Base-by-base conservation (phyloP, 1,140 invertebrate species). In the Pygmarrhopalites habei region DNA sequence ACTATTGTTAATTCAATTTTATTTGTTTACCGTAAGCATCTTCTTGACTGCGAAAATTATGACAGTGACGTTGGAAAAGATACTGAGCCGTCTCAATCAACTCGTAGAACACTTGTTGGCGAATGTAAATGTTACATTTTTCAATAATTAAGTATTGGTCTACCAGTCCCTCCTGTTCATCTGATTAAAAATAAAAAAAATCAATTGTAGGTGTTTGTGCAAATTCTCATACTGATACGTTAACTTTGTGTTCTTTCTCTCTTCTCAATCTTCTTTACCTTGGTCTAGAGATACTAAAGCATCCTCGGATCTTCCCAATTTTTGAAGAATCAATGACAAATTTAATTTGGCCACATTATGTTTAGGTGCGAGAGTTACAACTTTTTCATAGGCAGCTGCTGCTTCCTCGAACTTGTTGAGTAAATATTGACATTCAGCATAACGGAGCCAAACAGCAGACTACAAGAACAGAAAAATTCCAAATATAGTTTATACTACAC, bases 381-480 rank as follows among this genome's bases (percentile, higher is more conserved):
- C 88, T 43, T 81, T 81, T 61, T 83, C 80, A 75, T 90, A 96
- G n/a, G 89, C 88, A 51, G 84, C 78, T 39, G 90, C 85, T 5
- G 92, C 89, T 73, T 86, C 84, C 60, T 87, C 82, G 14, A 83
- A 73, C 62, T 86, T 80, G 14, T 83, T 82, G 30, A 91, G 80
- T 51, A 82, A 82, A 26, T 82, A 81, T 64, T 92, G 81, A 76
- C 90, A 94, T 74, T 96, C 92, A 0, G 88, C 92, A 75, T 92
- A 87, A 64, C 87, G 84, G 21, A 95, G 76, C n/a, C n/a, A n/a
- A n/a, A n/a, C n/a, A n/a, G n/a, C n/a, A n/a, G n/a, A n/a, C n/a
- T n/a, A n/a, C n/a, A n/a, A n/a, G n/a, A n/a, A n/a, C n/a, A n/a
- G n/a, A n/a, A n/a, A n/a, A n/a, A n/a, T n/a, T n/a, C n/a, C n/a